phyloP scores from a whole-genome alignment of 1,140 invertebrate species.

The Ptiloglossa arizonensis region DNA sequence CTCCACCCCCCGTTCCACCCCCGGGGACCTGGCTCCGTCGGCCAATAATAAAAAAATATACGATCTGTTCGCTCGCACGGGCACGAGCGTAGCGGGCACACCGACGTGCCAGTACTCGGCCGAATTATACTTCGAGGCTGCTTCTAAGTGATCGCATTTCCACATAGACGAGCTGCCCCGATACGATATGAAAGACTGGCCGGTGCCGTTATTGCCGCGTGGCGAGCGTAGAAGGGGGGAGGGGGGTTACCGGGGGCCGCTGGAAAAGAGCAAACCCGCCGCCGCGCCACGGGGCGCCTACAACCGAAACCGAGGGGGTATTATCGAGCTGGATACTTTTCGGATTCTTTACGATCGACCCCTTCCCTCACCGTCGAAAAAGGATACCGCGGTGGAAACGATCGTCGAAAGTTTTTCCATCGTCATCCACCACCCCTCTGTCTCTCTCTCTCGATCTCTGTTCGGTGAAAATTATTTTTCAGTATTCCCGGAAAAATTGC shows the following conservation, averaged over 20 bases:
- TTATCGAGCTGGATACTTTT: slow-evolving; percentile 68
- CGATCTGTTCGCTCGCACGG: slow-evolving; percentile 66
- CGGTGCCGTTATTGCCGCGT: slow-evolving; percentile 65
- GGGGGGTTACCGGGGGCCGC: too few relatives aligned
- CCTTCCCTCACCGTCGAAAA: slow-evolving; percentile 1
- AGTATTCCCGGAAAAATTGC: neutral
- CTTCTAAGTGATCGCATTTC: slow-evolving; percentile 81
- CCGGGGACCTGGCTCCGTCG: slow-evolving; percentile 62
- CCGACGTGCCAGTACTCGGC: slow-evolving; percentile 51
- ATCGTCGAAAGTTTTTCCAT: neutral
- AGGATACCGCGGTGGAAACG: neutral
- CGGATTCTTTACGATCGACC: slow-evolving; percentile 65
- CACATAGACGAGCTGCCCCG: slow-evolving; percentile 80
- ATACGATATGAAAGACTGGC: slow-evolving; percentile 76
- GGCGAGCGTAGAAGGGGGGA: slow-evolving; percentile 16
- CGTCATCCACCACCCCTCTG: neutral
- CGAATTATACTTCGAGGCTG: slow-evolving; percentile 79
- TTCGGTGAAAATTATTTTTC: neutral
- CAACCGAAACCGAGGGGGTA: slow-evolving; percentile 54
- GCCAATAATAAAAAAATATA: slow-evolving; percentile 81
- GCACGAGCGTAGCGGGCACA: slow-evolving; percentile 56
- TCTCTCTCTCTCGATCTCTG: neutral
- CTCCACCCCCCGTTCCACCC: slow-evolving; percentile 41
- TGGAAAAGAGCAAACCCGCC: slow-evolving; percentile 49
- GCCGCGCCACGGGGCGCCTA: slow-evolving; percentile 36